Base-by-base conservation (phyloP, 2,113 vertebrate species). In the Formicarius rufipectus region DNA sequence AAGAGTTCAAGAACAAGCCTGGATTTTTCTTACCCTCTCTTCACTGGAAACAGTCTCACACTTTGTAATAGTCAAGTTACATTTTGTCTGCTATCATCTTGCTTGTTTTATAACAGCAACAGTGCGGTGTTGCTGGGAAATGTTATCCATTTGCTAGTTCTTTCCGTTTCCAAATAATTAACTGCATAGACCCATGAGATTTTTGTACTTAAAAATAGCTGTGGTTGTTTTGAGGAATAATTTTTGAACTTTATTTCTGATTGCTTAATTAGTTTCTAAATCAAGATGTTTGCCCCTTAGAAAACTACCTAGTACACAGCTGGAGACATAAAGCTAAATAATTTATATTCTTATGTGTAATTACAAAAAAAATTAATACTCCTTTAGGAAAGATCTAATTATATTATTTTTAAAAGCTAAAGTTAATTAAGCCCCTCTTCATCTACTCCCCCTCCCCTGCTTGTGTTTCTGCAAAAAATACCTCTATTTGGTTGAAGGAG, bases 241-340 rank as follows among this genome's bases (percentile, higher is more conserved):
- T 50, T 92, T 64, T 59, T 62, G 55, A 94, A 94, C 53, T 71
- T 86, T 80, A 95, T 93, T 96, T 97, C 91, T 27, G 50, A 87
- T 95, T 96, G 59, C 53, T 89, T 96, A 94, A 97, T 96, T 96
- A 96, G 79, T 73, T 96, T 94, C 92, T 92, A 91, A 94, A 93
- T 90, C n/a, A 86, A 94, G 84, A 35, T 76, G 79, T 89, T 79
- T 88, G 33, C 50, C 69, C n/a, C 72, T 92, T 88, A 56, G 35
- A 69, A 95, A 93, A 31, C 67, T 79, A 81, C 33, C 35, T 90
- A 59, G 27, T 90, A 90, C 86, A 50, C 77, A 91, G 89, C 86
- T 97, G 90, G 86, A 95, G 91, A 75, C 68, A 90, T 82, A 87
- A 79, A 62, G n/a, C 83, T 92, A 85, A 84, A 84, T 96, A 94